Conservation (phyloP, 2,113 vertebrate species). For the Melozone crissalis region DNA sequence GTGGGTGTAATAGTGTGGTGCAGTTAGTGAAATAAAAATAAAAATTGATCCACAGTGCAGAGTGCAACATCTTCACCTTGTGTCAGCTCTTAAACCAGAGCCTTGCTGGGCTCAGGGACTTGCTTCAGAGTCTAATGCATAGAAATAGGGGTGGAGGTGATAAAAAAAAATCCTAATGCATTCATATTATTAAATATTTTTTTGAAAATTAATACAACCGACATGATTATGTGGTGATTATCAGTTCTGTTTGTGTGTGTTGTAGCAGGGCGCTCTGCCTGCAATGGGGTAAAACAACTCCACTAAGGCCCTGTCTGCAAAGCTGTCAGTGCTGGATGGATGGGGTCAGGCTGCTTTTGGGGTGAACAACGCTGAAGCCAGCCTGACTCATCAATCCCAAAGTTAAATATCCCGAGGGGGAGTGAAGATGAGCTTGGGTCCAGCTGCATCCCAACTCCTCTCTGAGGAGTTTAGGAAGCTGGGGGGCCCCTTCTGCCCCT, state of each 20-base stretch:
- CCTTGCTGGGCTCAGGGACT: not conserved
- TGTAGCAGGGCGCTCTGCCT: not conserved
- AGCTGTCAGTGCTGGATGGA: not conserved
- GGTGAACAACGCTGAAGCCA: not conserved
- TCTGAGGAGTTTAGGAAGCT: not conserved
- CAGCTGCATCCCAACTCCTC: not conserved
- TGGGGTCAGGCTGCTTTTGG: no score
- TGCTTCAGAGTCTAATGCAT: not conserved
- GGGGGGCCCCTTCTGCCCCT: not conserved
- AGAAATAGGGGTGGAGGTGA: not conserved
- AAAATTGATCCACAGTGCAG: not conserved
- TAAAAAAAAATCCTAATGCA: not conserved
- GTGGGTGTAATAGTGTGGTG: not conserved
- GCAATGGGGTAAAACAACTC: not conserved
- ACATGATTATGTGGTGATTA: accelerated
- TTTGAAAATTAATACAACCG: not conserved
- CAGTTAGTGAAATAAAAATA: not conserved
- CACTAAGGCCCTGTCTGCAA: not conserved
- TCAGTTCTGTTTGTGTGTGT: not conserved
- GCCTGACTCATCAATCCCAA: not conserved
- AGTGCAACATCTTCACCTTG: not conserved
- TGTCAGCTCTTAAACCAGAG: not conserved
- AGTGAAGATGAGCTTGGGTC: not conserved
- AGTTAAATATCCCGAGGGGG: not conserved
- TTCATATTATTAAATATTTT: not conserved